Evolutionary conservation across 2,888 invertebrate species (phyloP).

Genomic region (Drymonia ruficornis): DNA sequence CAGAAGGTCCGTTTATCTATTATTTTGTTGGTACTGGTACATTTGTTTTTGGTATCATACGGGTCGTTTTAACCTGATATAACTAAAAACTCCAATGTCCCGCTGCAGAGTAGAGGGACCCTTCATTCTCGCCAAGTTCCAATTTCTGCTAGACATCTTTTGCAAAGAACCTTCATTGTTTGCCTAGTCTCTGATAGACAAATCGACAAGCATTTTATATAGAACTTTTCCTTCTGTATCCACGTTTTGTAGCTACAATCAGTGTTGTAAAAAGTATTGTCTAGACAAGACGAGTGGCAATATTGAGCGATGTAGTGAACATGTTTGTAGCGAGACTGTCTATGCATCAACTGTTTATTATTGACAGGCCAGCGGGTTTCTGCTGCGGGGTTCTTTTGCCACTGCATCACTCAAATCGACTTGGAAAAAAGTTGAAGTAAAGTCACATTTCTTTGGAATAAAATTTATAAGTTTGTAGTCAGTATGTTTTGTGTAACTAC

Average conservation of each 20-base stretch:
- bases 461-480: neutral
- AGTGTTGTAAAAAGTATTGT: neutral
- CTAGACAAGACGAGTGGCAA: slow-evolving; percentile 4
- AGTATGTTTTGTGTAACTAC: neutral
- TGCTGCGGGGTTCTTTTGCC: no score
- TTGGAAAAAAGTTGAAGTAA: neutral
- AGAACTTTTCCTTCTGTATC: neutral
- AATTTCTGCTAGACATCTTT: no score
- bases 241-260: neutral
- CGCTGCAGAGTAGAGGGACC: no score
- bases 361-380: neutral
- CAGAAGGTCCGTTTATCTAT: neutral
- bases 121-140: no score
- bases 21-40: no score
- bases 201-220: neutral
- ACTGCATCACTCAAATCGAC: neutral
- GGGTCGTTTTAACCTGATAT: no score
- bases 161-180: no score
- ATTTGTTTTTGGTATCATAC: no score
- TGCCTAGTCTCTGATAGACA: no score
- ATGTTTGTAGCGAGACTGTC: neutral
- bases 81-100: no score
- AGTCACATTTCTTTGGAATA: neutral
- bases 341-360: neutral
- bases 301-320: slow-evolving; percentile 5